These are phyloP conservation scores for Manis javanica DNA, from an alignment of 2,797 vertebrate species.

Conservation along the genomic window DNA sequence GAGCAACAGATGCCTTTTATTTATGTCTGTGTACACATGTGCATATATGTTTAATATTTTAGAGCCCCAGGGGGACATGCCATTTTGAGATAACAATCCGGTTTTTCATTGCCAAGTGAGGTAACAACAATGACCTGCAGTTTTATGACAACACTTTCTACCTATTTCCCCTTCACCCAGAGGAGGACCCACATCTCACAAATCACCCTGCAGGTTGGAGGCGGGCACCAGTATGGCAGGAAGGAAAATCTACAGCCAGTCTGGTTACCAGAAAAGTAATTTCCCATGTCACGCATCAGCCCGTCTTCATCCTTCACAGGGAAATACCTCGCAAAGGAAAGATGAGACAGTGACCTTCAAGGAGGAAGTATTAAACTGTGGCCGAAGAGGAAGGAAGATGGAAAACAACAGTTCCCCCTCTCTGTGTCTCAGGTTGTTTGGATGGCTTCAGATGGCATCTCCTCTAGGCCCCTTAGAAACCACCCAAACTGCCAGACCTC, in stretches of 20 bases:
- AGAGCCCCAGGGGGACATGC: background rate
- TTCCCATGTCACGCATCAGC: background rate
- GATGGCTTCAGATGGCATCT: background rate
- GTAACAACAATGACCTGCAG: background rate
- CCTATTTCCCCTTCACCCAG: background rate
- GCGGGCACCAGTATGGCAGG: background rate
- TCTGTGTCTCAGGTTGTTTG: fast-evolving
- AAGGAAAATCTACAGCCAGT: conserved; percentile 36
- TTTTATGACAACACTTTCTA: background rate
- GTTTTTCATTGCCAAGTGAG: background rate
- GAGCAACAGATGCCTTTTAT: background rate
- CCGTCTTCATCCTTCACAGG: background rate
- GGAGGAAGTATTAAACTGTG: background rate
- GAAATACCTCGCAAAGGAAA: conserved; percentile 4
- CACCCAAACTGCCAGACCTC: fast-evolving
- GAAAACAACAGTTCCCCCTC: fast-evolving
- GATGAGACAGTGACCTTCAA: conserved; percentile 16
- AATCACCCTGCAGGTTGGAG: background rate
- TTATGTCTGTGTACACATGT: conserved; percentile 20
- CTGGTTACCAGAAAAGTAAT: background rate
- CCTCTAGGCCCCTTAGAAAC: background rate
- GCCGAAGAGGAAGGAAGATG: background rate
- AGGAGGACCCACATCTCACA: background rate
- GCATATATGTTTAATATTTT: conserved; percentile 63
- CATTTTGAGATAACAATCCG: background rate